Evolutionary conservation across 2,888 invertebrate genomes (phyloP).

Genomic region (Sicus ferrugineus): DNA sequence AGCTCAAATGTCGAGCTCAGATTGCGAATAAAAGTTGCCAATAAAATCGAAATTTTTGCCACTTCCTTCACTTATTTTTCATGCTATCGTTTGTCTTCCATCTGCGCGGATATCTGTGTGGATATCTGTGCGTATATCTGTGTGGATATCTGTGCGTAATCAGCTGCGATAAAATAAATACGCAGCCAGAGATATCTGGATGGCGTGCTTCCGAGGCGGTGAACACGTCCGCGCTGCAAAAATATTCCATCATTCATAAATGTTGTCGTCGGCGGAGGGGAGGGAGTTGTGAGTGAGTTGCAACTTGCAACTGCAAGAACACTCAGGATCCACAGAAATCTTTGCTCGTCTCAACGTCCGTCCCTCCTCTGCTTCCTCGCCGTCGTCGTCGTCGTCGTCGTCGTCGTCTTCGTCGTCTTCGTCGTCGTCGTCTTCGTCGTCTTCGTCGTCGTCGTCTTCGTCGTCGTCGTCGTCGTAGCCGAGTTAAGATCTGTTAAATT

Average conservation of each 20-base stretch:
- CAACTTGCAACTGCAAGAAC: not conserved
- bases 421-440: not conserved
- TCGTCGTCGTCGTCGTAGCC: conserved; percentile 11
- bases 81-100: too few species aligned
- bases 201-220: conserved; percentile 56
- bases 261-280: not conserved
- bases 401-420: not conserved
- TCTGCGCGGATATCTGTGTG: too few species aligned
- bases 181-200: conserved; percentile 44
- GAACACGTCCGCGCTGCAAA: conserved; percentile 57
- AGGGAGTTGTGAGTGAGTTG: not conserved
- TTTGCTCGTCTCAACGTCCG: not conserved
- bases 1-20: too few species aligned
- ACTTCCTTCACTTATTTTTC: too few species aligned
- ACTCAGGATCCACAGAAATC: conserved; percentile 8
- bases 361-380: not conserved
- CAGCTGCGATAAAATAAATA: conserved; percentile 48
- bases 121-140: too few species aligned
- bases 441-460: not conserved
- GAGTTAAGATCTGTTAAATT: conserved; percentile 33
- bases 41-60: too few species aligned
- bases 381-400: not conserved
- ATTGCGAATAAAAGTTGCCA: too few species aligned
- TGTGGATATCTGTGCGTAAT: too few species aligned
- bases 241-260: conserved; percentile 59